Evolutionary conservation across 1,140 invertebrate species (phyloP), one percentile per base, ranked within the genome.

Genomic region (Sipha flava): DNA sequence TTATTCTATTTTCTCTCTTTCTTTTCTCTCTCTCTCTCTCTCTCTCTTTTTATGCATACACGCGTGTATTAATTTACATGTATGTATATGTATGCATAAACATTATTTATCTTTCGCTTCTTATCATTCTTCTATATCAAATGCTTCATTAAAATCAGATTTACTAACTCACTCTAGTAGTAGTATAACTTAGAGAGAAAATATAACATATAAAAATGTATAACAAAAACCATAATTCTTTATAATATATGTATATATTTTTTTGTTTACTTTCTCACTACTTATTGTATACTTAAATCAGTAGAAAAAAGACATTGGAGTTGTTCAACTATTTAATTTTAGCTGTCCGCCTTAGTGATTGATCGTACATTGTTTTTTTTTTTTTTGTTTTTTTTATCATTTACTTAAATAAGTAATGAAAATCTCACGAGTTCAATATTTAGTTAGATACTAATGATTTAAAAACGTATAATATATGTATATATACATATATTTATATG

Each of bases 371-470:
- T 52, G 49, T 77, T 40, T 57, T 23, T 37, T 64, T 16, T 73
- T 49, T 73, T 54, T 4, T 73, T 62, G 62, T 79, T 29, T 79
- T 40, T 43, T 64, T n/a, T 77, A 37, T 59, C 45, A 26, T 70
- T 23, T 26, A 14, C n/a, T n/a, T n/a, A n/a, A n/a, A n/a, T 52
- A 66, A 21, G 59, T 64, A 64, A 49, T 49, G 47, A 21, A 73
- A 52, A 68, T 52, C 47, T 73, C 47, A 49, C 47, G 26, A 73
- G 70, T 72, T 72, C 45, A 72, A 72, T 59, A 31, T 72, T 72
- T 73, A 73, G 47, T 73, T 73, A 54, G 70, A 73, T 47, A 73
- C 47, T 73, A 54, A 52, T 14, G n/a, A 73, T 9, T 70, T 66
- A 40, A 5, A 40, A 66, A 66, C 62, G 21, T 66, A 66, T 52